These are phyloP conservation scores for Euzetes globulus DNA, from an alignment of 2,888 invertebrate genomes.

Conservation along the genomic window DNA sequence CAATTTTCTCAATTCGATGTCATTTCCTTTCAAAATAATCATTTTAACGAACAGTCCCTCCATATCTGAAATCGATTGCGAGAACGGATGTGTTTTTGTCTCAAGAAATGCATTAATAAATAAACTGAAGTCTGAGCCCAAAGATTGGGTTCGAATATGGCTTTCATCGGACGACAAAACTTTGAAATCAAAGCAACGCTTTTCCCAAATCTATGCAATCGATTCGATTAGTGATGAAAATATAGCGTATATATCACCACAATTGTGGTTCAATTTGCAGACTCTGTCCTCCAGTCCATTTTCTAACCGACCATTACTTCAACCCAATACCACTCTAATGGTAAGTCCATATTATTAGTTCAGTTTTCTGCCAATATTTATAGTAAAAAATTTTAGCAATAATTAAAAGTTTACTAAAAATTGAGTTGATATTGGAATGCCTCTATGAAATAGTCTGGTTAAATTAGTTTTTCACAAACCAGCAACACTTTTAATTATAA, in stretches of 20 bases:
- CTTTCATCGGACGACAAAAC: background rate
- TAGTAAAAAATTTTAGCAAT: no score
- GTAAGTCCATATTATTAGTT: no score
- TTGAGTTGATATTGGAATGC: no score
- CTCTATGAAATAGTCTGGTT: no score
- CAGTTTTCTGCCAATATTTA: no score
- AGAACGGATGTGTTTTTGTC: constrained; percentile 30
- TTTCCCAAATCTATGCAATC: constrained; percentile 26
- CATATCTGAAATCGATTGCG: constrained; percentile 18
- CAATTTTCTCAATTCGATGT: constrained; percentile 1
- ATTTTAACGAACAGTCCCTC: constrained; percentile 13
- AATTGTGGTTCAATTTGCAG: constrained; percentile 42
- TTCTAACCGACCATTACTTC: constrained; percentile 34
- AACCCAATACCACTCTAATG: constrained; percentile 37
- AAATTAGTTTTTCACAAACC: no score
- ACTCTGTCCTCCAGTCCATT: background rate
- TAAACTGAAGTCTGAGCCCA: constrained; percentile 26
- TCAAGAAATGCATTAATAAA: constrained; percentile 23
- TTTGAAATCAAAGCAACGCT: background rate
- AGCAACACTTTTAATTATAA: no score
- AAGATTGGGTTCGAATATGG: constrained; percentile 28
- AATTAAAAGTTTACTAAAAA: no score
- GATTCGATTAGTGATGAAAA: constrained; percentile 35
- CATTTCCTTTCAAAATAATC: constrained; percentile 7
- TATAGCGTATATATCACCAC: constrained; percentile 40